Conservation (phyloP, 1,140 invertebrate species). For the Pygmarrhopalites habei region DNA sequence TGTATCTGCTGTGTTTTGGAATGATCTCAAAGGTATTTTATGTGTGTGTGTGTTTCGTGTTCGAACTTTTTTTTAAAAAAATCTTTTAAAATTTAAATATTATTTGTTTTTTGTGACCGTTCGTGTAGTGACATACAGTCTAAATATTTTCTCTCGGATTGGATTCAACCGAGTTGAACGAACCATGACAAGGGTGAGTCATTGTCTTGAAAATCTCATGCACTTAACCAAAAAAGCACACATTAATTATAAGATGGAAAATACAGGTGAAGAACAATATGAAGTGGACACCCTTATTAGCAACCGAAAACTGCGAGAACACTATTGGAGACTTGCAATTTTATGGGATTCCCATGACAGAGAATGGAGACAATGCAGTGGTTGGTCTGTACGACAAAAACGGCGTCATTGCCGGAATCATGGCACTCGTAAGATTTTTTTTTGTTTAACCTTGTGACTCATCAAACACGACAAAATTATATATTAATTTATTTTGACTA, state of each 20-base stretch:
- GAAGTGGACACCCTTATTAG: not conserved
- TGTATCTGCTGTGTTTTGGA: too few relatives aligned
- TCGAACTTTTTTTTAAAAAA: too few relatives aligned
- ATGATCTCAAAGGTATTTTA: too few relatives aligned
- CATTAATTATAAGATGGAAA: too few relatives aligned
- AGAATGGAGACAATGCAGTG: conserved; percentile 5
- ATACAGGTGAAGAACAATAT: not conserved
- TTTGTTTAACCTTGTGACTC: too few relatives aligned
- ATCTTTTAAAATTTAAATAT: too few relatives aligned
- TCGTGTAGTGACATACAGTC: not conserved
- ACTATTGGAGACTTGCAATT: not conserved
- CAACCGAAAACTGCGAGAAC: not conserved
- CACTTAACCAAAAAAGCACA: too few relatives aligned
- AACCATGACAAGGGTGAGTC: not conserved
- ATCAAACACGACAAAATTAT: too few relatives aligned
- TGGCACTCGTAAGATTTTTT: conserved; percentile 14
- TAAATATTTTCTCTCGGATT: not conserved
- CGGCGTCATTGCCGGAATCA: conserved; percentile 27
- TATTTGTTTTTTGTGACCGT: too few relatives aligned
- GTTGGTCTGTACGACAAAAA: conserved; percentile 20
- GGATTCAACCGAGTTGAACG: not conserved
- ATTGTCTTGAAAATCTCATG: not conserved
- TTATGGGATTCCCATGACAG: conserved; percentile 3
- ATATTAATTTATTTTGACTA: too few relatives aligned
- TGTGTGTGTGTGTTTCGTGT: too few relatives aligned